Evolutionary conservation across 2,888 invertebrate genomes (phyloP), one percentile per base, ranked within the genome.

Genomic region (Mesorhabditis spiculigera): DNA sequence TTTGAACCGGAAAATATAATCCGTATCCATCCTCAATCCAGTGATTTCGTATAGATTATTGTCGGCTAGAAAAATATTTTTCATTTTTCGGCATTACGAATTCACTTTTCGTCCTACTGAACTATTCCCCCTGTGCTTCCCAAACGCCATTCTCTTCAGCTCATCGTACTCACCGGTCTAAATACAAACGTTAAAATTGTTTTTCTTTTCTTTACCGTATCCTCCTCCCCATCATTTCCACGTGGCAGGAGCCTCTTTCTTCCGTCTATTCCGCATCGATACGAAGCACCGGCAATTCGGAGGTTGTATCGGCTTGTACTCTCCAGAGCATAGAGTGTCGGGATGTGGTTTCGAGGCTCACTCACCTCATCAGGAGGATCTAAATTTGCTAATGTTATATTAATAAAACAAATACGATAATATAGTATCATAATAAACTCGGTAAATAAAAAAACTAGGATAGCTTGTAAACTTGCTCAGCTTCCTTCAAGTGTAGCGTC

Each of bases 1-100:
- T 16, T 75, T 69, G 75, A 84, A 82, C 66, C 79, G 75, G 76
- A 82, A 82, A 42, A 78, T 78, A 71, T 84, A 84, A 61, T 79
- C 76, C 8, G 77, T 75, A 69, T 77, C 75, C 45, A 78, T 75
- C 42, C 81, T 73, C 42, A 84, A 74, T 13, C 84, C 82, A 28
- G 45, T 71, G 61, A 82, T 72, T 61, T 81, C 81, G 68, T 83
- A 84, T 4, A 78, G 62, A 62, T 78, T 68, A 64, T 73, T 66
- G 4, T 72, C 62, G 63, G 67, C 78, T 77, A 65, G n/a, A 73
- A 73, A n/a, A 43, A 68, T 63, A 45, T 66, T 58, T 63, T 68
- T 43, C 44, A 4, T 6, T n/a, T 6, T 16, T 6, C 1, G 6
- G 4, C 8, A 63, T 28, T 63, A n/a, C 5, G 10, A 28, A 62